Conservation (phyloP, 2,113 vertebrate genomes). For the Zeus faber region DNA sequence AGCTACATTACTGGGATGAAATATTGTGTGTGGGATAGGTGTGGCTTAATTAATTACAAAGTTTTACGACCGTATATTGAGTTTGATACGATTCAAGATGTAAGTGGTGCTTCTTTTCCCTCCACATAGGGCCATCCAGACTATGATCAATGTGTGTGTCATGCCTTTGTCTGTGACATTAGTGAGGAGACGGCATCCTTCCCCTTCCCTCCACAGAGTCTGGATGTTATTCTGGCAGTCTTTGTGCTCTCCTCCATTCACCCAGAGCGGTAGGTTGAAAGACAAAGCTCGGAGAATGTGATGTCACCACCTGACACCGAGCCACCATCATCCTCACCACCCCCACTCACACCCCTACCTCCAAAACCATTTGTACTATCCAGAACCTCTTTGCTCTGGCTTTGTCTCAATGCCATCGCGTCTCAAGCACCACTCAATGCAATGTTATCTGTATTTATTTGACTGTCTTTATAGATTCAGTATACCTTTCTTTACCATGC, state of each 20-base stretch:
- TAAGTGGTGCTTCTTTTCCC: no score
- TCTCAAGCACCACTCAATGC: slow-evolving; percentile 3
- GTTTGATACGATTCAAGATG: no score
- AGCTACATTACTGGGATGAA: no score
- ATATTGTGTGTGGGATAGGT: background rate
- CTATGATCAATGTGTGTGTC: slow-evolving; percentile 80
- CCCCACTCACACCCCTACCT: slow-evolving; percentile 26
- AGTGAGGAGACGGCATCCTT: slow-evolving; percentile 79
- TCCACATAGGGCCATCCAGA: slow-evolving; percentile 84
- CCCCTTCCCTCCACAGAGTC: slow-evolving; percentile 85
- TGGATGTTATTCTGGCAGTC: slow-evolving; percentile 86
- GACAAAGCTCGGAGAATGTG: slow-evolving; percentile 56
- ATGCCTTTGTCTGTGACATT: slow-evolving; percentile 87
- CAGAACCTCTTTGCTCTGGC: slow-evolving; percentile 7
- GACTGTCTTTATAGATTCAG: background rate
- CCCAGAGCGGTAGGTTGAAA: slow-evolving; percentile 83
- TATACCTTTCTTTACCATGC: background rate
- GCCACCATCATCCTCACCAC: slow-evolving; percentile 22
- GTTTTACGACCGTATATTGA: background rate
- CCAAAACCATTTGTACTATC: background rate
- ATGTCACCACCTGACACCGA: slow-evolving; percentile 57
- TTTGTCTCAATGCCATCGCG: slow-evolving; percentile 30
- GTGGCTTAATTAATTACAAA: background rate
- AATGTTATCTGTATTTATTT: slow-evolving; percentile 1
- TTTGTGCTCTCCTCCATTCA: slow-evolving; percentile 93